A percentile compares a stretch with the other conserved stretches of the same genome.
Evolutionary conservation across 2,888 invertebrate species (phyloP).

Genomic region (Himalopsyche japonica): DNA sequence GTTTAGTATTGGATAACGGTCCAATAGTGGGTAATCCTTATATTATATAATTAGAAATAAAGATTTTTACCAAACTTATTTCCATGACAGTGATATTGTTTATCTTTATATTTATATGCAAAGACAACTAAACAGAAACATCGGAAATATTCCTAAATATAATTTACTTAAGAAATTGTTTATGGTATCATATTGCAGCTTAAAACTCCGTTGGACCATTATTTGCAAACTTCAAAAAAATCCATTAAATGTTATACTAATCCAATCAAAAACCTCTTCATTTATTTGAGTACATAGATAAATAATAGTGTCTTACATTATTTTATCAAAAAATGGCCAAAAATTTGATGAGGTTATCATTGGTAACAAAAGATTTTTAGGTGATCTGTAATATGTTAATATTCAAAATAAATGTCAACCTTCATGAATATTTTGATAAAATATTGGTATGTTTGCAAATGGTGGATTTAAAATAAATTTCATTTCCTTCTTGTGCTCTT

Average conservation of each 20-base stretch:
- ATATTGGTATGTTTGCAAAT: neutral
- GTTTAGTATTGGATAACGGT: conserved; percentile 37
- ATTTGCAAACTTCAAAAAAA: neutral
- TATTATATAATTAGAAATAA: conserved; percentile 20
- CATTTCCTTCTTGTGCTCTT: neutral
- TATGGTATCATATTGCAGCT: neutral
- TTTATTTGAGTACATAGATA: too few species aligned
- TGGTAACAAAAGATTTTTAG: too few species aligned
- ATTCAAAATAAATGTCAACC: too few species aligned
- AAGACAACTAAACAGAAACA: neutral
- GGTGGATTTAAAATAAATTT: neutral
- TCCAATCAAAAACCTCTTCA: too few species aligned
- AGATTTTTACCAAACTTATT: neutral
- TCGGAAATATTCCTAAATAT: neutral
- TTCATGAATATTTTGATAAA: too few species aligned
- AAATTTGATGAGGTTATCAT: too few species aligned
- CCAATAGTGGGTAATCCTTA: conserved; percentile 39
- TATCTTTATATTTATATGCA: neutral
- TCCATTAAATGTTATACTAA: too few species aligned
- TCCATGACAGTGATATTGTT: neutral
- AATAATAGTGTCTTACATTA: too few species aligned
- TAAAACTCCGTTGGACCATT: neutral
- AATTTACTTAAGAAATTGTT: neutral
- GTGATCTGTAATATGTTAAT: too few species aligned
- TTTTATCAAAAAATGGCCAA: too few species aligned